Percentiles rank a stretch among this genome's conserved stretches.
Evolutionary conservation across 1,140 invertebrate genomes (phyloP).

Genomic region (Holotrichia oblita): DNA sequence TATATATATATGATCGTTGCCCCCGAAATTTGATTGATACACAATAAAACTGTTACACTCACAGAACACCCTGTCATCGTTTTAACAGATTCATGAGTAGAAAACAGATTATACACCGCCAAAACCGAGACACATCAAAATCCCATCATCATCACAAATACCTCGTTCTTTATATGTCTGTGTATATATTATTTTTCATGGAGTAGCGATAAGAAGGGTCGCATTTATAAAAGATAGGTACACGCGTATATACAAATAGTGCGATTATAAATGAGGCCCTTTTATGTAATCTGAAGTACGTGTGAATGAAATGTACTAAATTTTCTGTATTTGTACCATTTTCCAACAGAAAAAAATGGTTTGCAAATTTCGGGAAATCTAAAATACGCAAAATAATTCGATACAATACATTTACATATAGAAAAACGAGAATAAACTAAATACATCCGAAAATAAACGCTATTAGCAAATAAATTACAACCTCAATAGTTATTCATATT

Average conservation of each 20-base stretch:
- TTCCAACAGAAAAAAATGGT: not conserved
- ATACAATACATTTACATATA: not conserved
- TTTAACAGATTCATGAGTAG: not conserved
- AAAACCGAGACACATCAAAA: not conserved
- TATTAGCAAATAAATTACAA: no score
- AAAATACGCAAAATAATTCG: not conserved
- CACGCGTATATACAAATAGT: not conserved
- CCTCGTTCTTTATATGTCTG: not conserved
- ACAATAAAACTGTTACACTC: not conserved
- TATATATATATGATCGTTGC: slow-evolving; percentile 9
- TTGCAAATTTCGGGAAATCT: not conserved
- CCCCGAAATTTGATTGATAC: slow-evolving; percentile 17
- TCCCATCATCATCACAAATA: not conserved
- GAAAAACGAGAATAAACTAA: not conserved
- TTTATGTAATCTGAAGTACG: not conserved
- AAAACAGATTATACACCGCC: not conserved
- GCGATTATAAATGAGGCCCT: not conserved
- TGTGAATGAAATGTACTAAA: slow-evolving; percentile 7
- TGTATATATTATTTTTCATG: not conserved
- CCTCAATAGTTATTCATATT: no score
- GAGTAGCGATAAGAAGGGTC: not conserved
- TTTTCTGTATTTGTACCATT: not conserved
- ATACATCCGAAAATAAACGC: no score
- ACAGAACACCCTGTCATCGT: not conserved
- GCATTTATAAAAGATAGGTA: not conserved